Evolutionary conservation across 1,140 invertebrate genomes (phyloP).

Genomic region (Drosophila cardini): DNA sequence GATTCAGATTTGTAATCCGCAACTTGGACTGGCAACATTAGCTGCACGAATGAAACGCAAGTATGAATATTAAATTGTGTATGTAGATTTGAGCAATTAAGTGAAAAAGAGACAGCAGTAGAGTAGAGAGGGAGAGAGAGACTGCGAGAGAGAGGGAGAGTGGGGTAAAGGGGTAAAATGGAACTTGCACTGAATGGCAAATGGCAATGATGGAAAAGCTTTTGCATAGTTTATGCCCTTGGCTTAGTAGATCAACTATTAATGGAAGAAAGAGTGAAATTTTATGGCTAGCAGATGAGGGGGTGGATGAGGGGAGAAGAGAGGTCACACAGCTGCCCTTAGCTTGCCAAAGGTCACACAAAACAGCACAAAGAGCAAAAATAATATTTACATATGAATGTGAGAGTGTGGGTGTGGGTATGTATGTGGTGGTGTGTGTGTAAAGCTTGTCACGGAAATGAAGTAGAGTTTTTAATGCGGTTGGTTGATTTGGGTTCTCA

Average conservation of each 20-base stretch:
- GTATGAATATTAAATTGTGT: conserved; percentile 82
- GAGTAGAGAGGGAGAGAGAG: conserved; percentile 8
- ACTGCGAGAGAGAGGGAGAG: not conserved
- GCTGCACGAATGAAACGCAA: conserved; percentile 75
- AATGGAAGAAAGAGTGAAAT: conserved; percentile 73
- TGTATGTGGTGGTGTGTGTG: not conserved
- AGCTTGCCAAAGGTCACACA: conserved; percentile 45
- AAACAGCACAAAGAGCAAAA: conserved; percentile 37
- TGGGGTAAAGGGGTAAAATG: not conserved
- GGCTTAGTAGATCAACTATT: conserved; percentile 81
- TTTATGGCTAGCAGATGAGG: conserved; percentile 52
- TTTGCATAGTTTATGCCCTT: conserved; percentile 72
- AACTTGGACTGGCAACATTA: conserved; percentile 58
- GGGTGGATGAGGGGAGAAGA: not conserved
- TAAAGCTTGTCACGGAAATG: conserved; percentile 38
- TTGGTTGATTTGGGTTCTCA: conserved; percentile 44
- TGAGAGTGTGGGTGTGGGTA: not conserved
- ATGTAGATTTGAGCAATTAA: conserved; percentile 73
- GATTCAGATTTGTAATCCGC: conserved; percentile 78
- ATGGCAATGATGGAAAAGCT: conserved; percentile 70
- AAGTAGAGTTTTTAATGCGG: conserved; percentile 51
- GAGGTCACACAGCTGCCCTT: conserved; percentile 37
- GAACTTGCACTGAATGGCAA: conserved; percentile 40
- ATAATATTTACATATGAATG: conserved; percentile 46
- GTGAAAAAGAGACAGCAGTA: conserved; percentile 42